Conservation (phyloP, 2,113 vertebrate species). For the Oryctolagus cuniculus region DNA sequence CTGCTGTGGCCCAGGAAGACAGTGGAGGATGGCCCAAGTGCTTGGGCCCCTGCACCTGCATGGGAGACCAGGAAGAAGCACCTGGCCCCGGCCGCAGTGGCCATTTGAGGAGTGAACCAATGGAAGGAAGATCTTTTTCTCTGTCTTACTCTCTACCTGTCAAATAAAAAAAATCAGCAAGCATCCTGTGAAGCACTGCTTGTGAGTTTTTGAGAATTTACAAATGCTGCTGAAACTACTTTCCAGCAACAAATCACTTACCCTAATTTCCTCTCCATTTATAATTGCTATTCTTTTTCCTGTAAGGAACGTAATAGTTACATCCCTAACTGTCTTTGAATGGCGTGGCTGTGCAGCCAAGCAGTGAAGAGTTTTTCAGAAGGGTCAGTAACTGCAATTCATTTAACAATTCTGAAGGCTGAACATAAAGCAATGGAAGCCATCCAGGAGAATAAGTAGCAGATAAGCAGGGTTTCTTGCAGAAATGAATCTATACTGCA, state of each 20-base stretch:
- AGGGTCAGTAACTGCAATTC: neutral
- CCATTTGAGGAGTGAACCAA: too few species aligned
- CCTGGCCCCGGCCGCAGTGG: too few species aligned
- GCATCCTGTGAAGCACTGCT: neutral
- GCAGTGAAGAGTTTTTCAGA: neutral
- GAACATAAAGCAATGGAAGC: neutral
- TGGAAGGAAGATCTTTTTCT: too few species aligned
- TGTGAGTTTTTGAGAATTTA: neutral
- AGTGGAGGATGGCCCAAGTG: too few species aligned
- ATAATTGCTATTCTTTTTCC: neutral
- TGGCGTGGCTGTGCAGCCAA: neutral
- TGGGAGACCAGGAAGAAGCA: too few species aligned
- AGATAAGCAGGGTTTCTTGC: neutral
- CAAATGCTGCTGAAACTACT: neutral
- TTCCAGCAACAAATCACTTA: neutral
- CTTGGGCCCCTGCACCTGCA: too few species aligned
- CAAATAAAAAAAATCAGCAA: too few species aligned
- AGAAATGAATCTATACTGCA: neutral
- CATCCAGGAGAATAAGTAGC: neutral
- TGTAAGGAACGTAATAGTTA: neutral
- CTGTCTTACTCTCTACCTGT: too few species aligned
- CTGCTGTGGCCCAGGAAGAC: too few species aligned
- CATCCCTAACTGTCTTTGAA: neutral
- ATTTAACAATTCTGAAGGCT: constrained; percentile 14
- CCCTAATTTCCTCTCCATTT: neutral